phyloP scores from a whole-genome alignment of 1,140 invertebrate species.

The Danaus plexippus region DNA sequence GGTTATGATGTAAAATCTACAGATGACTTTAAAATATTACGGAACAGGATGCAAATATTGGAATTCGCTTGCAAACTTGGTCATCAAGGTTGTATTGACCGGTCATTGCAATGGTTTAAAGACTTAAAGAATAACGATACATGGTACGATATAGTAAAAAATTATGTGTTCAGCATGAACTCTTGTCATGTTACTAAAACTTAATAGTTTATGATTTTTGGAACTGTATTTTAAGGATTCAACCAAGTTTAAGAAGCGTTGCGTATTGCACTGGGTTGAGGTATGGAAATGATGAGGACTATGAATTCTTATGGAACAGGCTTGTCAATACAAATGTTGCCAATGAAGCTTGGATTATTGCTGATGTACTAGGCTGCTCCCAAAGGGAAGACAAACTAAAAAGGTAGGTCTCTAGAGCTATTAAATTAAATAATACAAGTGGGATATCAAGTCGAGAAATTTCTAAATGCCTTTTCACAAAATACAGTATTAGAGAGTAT shows the following conservation, averaged over 20 bases:
- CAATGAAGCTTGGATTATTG: conserved; percentile 72
- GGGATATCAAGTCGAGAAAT: not conserved
- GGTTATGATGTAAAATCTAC: conserved; percentile 72
- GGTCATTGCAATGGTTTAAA: conserved; percentile 30
- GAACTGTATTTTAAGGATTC: conserved; percentile 45
- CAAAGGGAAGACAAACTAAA: conserved; percentile 53
- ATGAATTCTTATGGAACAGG: conserved; percentile 69
- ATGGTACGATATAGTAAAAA: conserved; percentile 33
- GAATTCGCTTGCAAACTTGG: conserved; percentile 76
- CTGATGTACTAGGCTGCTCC: conserved; percentile 73
- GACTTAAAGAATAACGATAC: conserved; percentile 38
- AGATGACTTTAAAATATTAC: conserved; percentile 73
- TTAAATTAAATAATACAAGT: not conserved
- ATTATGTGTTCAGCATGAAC: not conserved
- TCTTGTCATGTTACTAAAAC: not conserved
- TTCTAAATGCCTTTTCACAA: too few species aligned
- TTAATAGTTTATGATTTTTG: not conserved
- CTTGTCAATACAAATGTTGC: conserved; percentile 68
- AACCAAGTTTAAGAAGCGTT: conserved; percentile 69
- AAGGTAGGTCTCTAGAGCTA: conserved; percentile 43
- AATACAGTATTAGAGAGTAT: too few species aligned
- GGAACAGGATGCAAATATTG: conserved; percentile 75
- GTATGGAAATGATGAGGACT: conserved; percentile 62
- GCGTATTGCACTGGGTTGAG: conserved; percentile 73
- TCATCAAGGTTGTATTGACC: conserved; percentile 72